Percentiles rank a stretch among this genome's conserved stretches.
These are phyloP conservation scores for Gymnothorax javanicus DNA, from an alignment of 2,797 vertebrate species.

Conservation along the genomic window DNA sequence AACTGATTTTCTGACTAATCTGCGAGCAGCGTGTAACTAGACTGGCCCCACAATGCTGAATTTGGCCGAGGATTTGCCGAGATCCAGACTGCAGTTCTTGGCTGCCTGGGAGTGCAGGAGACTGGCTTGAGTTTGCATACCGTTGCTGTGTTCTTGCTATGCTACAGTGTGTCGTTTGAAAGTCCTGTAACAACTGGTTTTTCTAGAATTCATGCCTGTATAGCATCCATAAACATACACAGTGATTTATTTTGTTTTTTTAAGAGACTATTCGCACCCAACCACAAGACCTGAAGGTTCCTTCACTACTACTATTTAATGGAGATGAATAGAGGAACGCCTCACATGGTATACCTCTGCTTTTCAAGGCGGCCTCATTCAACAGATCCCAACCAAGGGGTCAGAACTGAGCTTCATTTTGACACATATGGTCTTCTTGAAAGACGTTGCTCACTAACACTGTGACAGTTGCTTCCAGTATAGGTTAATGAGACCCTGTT, in stretches of 20 bases:
- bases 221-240: conserved; percentile 1
- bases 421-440: too few relatives aligned
- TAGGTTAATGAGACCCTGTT: too few relatives aligned
- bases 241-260: not conserved
- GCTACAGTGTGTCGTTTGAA: not conserved
- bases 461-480: too few relatives aligned
- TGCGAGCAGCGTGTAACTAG: not conserved
- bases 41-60: not conserved
- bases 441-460: too few relatives aligned
- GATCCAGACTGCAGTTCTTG: too few relatives aligned
- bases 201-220: not conserved
- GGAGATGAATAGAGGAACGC: not conserved
- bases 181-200: not conserved
- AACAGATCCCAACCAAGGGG: not conserved
- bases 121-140: not conserved
- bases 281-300: not conserved
- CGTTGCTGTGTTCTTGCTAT: not conserved
- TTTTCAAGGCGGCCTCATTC: not conserved
- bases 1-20: conserved; percentile 14
- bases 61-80: too few relatives aligned
- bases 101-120: not conserved
- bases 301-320: not conserved
- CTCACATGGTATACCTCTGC: not conserved
- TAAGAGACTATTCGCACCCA: not conserved
- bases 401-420: too few relatives aligned